Evolutionary conservation across 2,797 vertebrate genomes (phyloP).

Genomic region (Oreochromis grahami): DNA sequence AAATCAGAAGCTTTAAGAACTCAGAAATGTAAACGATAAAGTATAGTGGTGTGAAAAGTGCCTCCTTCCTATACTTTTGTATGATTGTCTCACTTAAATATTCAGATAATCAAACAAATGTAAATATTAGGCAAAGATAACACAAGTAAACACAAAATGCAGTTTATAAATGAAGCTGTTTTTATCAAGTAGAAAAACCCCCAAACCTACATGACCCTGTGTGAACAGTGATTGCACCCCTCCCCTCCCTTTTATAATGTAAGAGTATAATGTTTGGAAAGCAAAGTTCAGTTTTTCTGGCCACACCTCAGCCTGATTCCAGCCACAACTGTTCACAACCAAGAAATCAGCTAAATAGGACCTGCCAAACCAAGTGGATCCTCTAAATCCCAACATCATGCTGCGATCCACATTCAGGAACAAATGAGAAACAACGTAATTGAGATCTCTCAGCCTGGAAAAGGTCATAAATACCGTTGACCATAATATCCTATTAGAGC

Average conservation of each 20-base stretch:
- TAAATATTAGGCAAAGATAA: neutral
- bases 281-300: accelerated
- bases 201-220: accelerated
- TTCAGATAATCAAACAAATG: neutral
- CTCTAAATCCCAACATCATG: neutral
- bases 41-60: neutral
- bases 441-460: neutral
- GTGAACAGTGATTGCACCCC: neutral
- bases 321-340: neutral
- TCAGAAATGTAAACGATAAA: accelerated
- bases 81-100: neutral
- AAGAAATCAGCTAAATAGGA: neutral
- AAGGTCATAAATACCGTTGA: too few relatives aligned
- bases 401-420: neutral
- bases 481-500: too few relatives aligned
- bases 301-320: neutral
- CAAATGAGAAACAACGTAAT: neutral
- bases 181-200: neutral
- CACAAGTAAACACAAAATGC: neutral
- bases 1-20: neutral
- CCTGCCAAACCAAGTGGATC: neutral
- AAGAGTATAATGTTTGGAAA: neutral
- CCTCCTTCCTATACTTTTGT: neutral
- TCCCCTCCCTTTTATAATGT: neutral
- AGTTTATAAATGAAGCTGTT: neutral